Conservation (phyloP, 2,888 invertebrate genomes). For the Oxytorus armatus region DNA sequence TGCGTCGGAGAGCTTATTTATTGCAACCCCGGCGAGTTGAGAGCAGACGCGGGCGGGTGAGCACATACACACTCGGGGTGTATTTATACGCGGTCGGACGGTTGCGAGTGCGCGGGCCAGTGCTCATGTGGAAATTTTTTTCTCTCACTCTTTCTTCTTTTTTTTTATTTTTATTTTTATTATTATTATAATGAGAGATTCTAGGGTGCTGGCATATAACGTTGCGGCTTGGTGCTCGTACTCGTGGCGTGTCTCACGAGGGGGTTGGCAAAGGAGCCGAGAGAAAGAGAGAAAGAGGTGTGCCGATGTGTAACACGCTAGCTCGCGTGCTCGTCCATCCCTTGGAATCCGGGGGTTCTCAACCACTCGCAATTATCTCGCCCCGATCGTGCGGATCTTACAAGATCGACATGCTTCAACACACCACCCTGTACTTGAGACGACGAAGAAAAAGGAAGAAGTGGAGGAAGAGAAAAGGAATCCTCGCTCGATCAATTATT, state of each 20-base stretch:
- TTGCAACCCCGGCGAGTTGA: conserved; percentile 60
- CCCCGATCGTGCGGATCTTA: conserved; percentile 36
- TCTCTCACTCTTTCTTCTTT: conserved; percentile 47
- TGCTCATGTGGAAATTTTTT: conserved; percentile 76
- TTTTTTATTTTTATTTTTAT: conserved; percentile 45
- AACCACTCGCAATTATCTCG: conserved; percentile 71
- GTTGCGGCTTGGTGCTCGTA: conserved; percentile 63
- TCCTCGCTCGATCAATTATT: conserved; percentile 1
- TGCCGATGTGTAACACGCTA: conserved; percentile 80
- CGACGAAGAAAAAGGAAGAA: not conserved
- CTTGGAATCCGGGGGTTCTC: conserved; percentile 80
- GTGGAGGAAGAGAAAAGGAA: not conserved
- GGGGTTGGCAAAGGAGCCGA: conserved; percentile 73
- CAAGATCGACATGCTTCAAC: conserved; percentile 42
- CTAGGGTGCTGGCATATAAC: conserved; percentile 73
- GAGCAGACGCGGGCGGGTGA: conserved; percentile 66
- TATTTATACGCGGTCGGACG: conserved; percentile 74
- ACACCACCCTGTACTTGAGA: conserved; percentile 33
- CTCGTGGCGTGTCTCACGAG: conserved; percentile 75
- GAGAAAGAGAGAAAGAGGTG: conserved; percentile 69
- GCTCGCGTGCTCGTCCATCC: conserved; percentile 82
- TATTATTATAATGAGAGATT: conserved; percentile 79
- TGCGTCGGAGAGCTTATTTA: conserved; percentile 62
- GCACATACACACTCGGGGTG: conserved; percentile 68
- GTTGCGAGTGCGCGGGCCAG: conserved; percentile 65